Percentiles rank a stretch among this genome's conserved stretches.
These are phyloP conservation scores for Chymomyza procnemis DNA, from an alignment of 2,888 invertebrate genomes.

Conservation along the genomic window DNA sequence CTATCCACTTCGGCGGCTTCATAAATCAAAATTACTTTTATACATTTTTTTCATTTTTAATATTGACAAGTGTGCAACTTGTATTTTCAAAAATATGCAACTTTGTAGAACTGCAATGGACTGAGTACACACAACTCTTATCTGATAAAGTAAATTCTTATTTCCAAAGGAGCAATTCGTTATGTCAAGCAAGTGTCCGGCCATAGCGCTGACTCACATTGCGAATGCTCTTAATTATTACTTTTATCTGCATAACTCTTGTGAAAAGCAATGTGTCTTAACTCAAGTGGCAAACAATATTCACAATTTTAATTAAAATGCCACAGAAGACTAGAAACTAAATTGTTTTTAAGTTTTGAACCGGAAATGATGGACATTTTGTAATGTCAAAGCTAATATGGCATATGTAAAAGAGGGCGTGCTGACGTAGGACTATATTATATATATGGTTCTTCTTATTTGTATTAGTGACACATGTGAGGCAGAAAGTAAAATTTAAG, in stretches of 20 bases:
- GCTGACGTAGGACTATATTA: neutral
- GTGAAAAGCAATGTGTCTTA: conserved; percentile 14
- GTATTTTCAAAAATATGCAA: neutral
- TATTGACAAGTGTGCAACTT: neutral
- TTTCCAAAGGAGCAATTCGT: neutral
- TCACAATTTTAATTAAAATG: conserved; percentile 60
- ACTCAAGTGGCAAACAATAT: conserved; percentile 41
- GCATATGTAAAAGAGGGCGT: neutral
- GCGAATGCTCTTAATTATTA: neutral
- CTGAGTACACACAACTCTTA: neutral
- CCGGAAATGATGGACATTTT: neutral
- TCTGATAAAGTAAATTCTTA: neutral
- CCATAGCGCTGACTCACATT: neutral
- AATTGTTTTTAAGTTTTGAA: conserved; percentile 14
- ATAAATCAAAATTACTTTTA: neutral
- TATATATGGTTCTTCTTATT: no score
- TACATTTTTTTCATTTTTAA: neutral
- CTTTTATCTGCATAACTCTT: conserved; percentile 31
- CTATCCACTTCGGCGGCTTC: neutral
- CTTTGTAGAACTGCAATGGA: neutral
- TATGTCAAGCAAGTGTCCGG: neutral
- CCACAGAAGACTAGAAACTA: conserved; percentile 32
- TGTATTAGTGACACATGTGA: no score
- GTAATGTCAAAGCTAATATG: neutral
- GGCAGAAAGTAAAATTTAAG: no score